Base-by-base conservation (phyloP, 2,113 vertebrate genomes). In the Ascaphus truei region DNA sequence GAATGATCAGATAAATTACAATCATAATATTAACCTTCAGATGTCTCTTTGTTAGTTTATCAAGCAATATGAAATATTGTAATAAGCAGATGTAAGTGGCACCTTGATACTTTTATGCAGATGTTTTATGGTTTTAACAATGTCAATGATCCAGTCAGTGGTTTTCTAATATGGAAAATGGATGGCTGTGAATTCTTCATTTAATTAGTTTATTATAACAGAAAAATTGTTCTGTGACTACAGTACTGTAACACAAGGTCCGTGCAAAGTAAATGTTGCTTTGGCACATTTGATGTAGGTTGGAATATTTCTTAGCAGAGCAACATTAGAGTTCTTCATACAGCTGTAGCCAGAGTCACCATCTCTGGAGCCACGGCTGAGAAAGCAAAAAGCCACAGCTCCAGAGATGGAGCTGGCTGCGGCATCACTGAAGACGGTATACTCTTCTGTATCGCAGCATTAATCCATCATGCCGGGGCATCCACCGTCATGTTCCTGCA, bases 1-100 rank as follows among this genome's bases (percentile, higher is more conserved):
- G 90, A 91, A 82, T 90, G 86, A 90, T 91, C 90, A 89, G 85
- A 87, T 86, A 81, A 87, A 87, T 89, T 90, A 83, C 88, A 88
- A 86, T 89, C 89, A 89, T 88, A 83, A 88, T 88, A n/a, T 89
- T 88, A 91, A 88, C 89, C 84, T 86, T 90, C 84, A 87, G 86
- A 89, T 88, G 88, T 89, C 88, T 86, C 88, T 81, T 76, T 81
- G 83, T 88, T 85, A 78, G 82, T 81, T 85, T 88, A 88, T 52
- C 56, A 61, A 34, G 67, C 43, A 56, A 87, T 89, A 88, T 86
- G 80, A 83, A 89, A 83, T 81, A 79, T 84, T 82, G 78, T 88
- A 89, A 90, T 89, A 88, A 76, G 74, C 78, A 84, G 81, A 51
- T 61, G 31, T 61, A 51, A 61, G 67, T 37, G 34, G 67, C 23